These are phyloP conservation scores for Ecdyonurus torrentis DNA, from an alignment of 2,888 invertebrate species.

Conservation along the genomic window DNA sequence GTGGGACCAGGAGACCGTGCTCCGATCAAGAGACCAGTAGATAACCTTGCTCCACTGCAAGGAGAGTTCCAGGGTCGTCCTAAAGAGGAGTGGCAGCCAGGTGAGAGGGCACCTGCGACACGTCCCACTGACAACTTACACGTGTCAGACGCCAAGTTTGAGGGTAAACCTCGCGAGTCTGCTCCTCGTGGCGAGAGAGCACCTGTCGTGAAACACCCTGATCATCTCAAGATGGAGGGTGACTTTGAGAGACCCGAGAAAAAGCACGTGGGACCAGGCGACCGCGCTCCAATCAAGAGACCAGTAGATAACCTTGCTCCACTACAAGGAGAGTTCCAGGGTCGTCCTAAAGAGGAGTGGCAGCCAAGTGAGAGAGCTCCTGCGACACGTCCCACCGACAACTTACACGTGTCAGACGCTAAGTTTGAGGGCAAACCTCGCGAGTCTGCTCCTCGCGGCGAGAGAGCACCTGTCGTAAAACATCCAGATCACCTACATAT, in stretches of 20 bases:
- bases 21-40: constrained; percentile 11
- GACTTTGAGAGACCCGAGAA: constrained; percentile 32
- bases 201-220: constrained; percentile 28
- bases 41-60: constrained; percentile 14
- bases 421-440: too few species aligned
- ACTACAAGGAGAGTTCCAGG: constrained; percentile 22
- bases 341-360: too few species aligned
- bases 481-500: too few species aligned
- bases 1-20: constrained; percentile 23
- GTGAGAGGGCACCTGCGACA: too few species aligned
- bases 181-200: constrained; percentile 22
- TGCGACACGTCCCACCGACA: too few species aligned
- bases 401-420: too few species aligned
- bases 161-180: constrained; percentile 28
- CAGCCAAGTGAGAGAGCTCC: too few species aligned
- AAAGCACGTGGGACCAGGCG: constrained; percentile 28
- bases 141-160: constrained; percentile 35
- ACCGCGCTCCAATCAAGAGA: constrained; percentile 22
- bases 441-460: too few species aligned
- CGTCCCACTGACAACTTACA: constrained; percentile 31
- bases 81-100: constrained; percentile 12
- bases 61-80: constrained; percentile 16
- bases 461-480: too few species aligned
- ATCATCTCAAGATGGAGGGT: constrained; percentile 39
- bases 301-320: constrained; percentile 16